Percentiles rank a stretch among this genome's conserved stretches.
Conservation (phyloP, 2,797 vertebrate species). For the Masticophis lateralis region DNA sequence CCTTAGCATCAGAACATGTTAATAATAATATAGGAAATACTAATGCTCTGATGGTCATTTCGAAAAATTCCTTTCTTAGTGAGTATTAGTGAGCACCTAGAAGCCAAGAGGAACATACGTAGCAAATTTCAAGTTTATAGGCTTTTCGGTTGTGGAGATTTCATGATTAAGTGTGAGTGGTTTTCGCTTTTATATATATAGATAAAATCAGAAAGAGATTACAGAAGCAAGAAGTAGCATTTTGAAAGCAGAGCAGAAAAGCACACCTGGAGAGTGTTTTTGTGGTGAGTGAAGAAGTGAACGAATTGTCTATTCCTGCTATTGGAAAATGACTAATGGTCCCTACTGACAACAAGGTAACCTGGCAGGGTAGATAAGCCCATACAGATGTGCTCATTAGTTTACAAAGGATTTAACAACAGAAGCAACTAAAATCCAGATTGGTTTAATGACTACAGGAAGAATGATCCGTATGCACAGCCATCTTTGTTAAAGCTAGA, state of each 20-base stretch:
- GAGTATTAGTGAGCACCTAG: too few relatives aligned
- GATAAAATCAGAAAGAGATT: not conserved
- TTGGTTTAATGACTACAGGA: not conserved
- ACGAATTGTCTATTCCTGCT: not conserved
- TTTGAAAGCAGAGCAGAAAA: not conserved
- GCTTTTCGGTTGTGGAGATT: too few relatives aligned
- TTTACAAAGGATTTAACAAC: not conserved
- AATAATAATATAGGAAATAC: too few relatives aligned
- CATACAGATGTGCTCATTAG: not conserved
- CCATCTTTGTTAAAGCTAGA: conserved; percentile 12
- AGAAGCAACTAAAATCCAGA: not conserved
- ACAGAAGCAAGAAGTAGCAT: not conserved
- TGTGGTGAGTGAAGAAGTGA: not conserved
- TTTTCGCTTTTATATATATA: too few relatives aligned
- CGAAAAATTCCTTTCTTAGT: too few relatives aligned
- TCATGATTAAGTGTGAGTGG: too few relatives aligned
- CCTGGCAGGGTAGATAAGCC: not conserved
- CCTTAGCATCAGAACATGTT: too few relatives aligned
- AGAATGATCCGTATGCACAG: conserved; percentile 12
- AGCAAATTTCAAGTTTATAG: too few relatives aligned
- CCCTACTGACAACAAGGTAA: not conserved
- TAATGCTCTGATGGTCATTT: too few relatives aligned
- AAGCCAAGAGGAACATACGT: too few relatives aligned
- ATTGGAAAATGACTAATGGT: not conserved
- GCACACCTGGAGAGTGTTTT: not conserved